phyloP scores from a whole-genome alignment of 2,888 invertebrate genomes.

The Chromoteleia sp. region DNA sequence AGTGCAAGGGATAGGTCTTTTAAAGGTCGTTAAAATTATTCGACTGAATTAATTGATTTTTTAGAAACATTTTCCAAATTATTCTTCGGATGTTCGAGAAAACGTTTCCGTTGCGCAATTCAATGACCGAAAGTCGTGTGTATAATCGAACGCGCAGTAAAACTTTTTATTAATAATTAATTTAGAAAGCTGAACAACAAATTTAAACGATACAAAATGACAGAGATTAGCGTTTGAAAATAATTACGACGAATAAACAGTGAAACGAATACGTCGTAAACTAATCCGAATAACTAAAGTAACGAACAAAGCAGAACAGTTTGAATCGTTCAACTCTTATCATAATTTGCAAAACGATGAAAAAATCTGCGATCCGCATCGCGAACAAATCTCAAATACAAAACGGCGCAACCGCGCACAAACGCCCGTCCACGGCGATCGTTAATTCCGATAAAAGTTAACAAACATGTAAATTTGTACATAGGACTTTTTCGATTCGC shows the following conservation, averaged over 20 bases:
- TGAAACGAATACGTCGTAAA: too few species aligned
- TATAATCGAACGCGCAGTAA: too few species aligned
- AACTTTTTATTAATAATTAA: too few species aligned
- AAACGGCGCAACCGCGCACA: background rate
- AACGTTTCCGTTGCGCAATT: too few species aligned
- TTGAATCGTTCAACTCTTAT: background rate
- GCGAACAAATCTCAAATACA: background rate
- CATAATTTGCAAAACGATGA: slow-evolving; percentile 26
- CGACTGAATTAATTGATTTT: background rate
- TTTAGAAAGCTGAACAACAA: too few species aligned
- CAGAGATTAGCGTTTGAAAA: too few species aligned
- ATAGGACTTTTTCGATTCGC: slow-evolving; percentile 29
- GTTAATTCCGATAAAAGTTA: slow-evolving; percentile 51
- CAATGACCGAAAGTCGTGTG: too few species aligned
- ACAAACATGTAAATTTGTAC: slow-evolving; percentile 51
- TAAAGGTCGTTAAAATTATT: slow-evolving; percentile 12
- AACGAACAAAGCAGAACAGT: background rate
- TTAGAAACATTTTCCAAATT: background rate
- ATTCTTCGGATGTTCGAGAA: too few species aligned
- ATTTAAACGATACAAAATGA: too few species aligned
- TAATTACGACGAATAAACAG: too few species aligned
- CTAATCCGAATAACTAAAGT: background rate
- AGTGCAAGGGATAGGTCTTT: slow-evolving; percentile 22
- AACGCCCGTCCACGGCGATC: background rate
- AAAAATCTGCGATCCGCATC: slow-evolving; percentile 17